Percentiles rank a stretch among this genome's conserved stretches.
Conservation (phyloP, 2,888 invertebrate species). For the Yponomeuta evonymella region DNA sequence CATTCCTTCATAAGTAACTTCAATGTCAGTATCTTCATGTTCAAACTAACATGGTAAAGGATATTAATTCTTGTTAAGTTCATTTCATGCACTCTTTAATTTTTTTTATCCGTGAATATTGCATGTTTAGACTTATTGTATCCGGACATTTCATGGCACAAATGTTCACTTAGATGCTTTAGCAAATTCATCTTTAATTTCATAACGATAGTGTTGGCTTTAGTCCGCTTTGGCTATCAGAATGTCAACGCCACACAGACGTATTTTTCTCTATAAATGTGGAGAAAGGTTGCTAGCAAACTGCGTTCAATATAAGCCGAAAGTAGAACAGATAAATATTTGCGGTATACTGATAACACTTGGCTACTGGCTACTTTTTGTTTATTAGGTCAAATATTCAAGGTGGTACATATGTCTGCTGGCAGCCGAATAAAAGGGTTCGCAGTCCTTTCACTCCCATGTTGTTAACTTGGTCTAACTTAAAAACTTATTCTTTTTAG, state of each 20-base stretch:
- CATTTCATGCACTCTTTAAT: neutral
- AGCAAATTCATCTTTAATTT: neutral
- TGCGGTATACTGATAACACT: too few species aligned
- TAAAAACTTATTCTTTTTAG: conserved; percentile 8
- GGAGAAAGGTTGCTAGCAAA: conserved; percentile 44
- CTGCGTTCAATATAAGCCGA: conserved; percentile 10
- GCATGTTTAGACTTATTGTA: neutral
- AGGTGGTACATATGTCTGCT: neutral
- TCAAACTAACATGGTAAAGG: conserved; percentile 6
- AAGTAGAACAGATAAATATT: too few species aligned
- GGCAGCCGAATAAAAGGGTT: conserved; percentile 1
- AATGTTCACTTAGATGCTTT: neutral
- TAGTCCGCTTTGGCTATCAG: neutral
- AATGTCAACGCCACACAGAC: conserved; percentile 51
- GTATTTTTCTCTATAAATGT: conserved; percentile 7
- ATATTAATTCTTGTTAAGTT: neutral
- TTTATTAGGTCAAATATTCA: too few species aligned
- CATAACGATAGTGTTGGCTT: neutral
- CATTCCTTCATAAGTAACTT: neutral
- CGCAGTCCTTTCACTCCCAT: conserved; percentile 9
- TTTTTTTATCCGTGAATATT: neutral
- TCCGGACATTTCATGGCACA: neutral
- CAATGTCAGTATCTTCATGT: neutral
- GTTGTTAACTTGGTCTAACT: neutral
- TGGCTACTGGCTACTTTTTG: too few species aligned